Base-by-base conservation (phyloP, 2,113 vertebrate genomes). In the Anas platyrhynchos region DNA sequence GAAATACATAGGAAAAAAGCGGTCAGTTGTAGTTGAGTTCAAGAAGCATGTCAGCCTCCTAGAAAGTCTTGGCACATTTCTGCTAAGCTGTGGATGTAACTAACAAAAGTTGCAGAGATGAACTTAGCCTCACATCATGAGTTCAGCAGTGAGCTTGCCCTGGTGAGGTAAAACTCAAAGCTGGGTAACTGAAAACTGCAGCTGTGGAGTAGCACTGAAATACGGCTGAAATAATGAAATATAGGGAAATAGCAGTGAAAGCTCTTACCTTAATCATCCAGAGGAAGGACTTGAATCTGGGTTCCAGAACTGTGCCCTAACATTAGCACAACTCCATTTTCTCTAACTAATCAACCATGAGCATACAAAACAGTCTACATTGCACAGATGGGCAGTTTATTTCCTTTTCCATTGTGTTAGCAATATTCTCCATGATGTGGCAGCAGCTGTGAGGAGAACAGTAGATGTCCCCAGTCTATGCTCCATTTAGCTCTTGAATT, bases 391-490 rank as follows among this genome's bases (percentile, higher is more conserved):
- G 96, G 52, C 74, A 94, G 84, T 87, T 97, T 91, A 94, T 95
- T 94, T 96, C 82, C 78, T 93, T 96, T 82, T 69, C 74, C 81
- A 94, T 83, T 96, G 90, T 97, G 80, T 78, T 88, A 91, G 79
- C 81, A 96, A 48, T 83, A 79, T 74, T 66, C 34, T 97, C 81
- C 56, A 52, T 85, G 92, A 95, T 96, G 91, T 29, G 38, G 66
- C 31, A 94, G 88, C 97, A 97, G 96, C 97, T 98, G 95, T 74
- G 93, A 88, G 65, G 92, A 97, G 93, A 95, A 96, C 63, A 73
- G 92, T 95, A 89, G 89, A 87, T 81, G 76, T 96, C 76, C 85
- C 91, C 77, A 75, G 34, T 86, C 95, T 94, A 95, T 88, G 93
- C 89, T 96, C 94, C 95, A 96, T 96, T 98, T 95, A 97, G 84